Evolutionary conservation across 2,888 invertebrate species (phyloP).

Genomic region (Drosophila percnosoma): DNA sequence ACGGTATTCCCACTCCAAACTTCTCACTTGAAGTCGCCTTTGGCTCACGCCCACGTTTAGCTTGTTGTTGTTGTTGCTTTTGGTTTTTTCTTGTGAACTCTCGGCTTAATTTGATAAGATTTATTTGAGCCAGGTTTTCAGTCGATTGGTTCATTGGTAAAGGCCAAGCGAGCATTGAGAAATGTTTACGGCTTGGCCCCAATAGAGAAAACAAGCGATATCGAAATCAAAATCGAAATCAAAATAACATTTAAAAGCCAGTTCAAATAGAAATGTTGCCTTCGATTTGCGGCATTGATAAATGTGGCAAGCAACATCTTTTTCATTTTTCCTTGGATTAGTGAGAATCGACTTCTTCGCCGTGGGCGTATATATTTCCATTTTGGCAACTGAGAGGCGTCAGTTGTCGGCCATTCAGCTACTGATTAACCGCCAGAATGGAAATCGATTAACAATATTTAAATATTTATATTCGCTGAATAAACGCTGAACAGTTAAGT

Average conservation of each 20-base stretch:
- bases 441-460: conserved; percentile 2
- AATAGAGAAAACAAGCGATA: conserved; percentile 26
- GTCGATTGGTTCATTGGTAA: conserved; percentile 34
- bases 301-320: conserved; percentile 36
- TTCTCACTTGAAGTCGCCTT: conserved; percentile 54
- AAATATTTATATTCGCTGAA: neutral
- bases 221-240: conserved; percentile 36
- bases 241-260: conserved; percentile 70
- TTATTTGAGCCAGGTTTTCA: conserved; percentile 71
- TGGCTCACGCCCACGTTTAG: conserved; percentile 59
- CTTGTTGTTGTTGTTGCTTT: conserved; percentile 32
- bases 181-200: conserved; percentile 55
- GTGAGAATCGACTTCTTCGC: conserved; percentile 12
- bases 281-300: conserved; percentile 48
- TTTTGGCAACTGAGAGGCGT: conserved; percentile 23
- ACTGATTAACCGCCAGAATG: conserved; percentile 25
- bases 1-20: conserved; percentile 41
- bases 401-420: conserved; percentile 12
- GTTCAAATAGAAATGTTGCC: conserved; percentile 70
- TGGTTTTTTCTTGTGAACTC: conserved; percentile 49
- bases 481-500: neutral
- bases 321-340: neutral
- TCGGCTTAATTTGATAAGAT: conserved; percentile 79
- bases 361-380: conserved; percentile 27
- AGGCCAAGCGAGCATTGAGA: conserved; percentile 65